phyloP scores from a whole-genome alignment of 2,113 vertebrate species.

The Sus scrofa region DNA sequence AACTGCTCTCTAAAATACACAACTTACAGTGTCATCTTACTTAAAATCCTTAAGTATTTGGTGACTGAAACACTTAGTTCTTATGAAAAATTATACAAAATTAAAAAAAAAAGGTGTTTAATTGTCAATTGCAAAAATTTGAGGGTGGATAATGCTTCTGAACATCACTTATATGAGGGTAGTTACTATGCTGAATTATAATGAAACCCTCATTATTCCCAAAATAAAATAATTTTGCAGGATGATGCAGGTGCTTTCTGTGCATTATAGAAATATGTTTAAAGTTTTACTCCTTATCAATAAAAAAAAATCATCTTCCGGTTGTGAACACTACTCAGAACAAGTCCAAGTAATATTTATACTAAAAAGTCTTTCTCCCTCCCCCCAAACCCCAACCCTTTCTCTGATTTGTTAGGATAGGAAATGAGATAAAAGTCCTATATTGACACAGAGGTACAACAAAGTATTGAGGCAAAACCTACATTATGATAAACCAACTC shows the following conservation, averaged over 20 bases:
- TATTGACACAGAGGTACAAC: neutral
- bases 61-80: neutral
- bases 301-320: slow-evolving; percentile 7
- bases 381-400: neutral
- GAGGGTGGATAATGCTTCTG: neutral
- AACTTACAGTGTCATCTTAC: neutral
- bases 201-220: slow-evolving; percentile 48
- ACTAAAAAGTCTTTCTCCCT: neutral
- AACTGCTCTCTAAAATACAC: slow-evolving; percentile 8
- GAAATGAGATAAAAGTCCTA: neutral
- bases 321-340: neutral
- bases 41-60: slow-evolving; percentile 26
- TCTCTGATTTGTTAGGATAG: neutral
- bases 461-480: neutral
- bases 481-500: neutral
- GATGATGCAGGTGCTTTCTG: slow-evolving; percentile 51
- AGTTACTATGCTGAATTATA: slow-evolving; percentile 59
- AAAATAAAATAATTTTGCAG: slow-evolving; percentile 58
- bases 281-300: slow-evolving; percentile 35
- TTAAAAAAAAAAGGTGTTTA: neutral
- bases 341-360: neutral
- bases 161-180: neutral
- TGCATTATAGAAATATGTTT: slow-evolving; percentile 18
- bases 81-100: neutral
- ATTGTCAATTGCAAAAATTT: slow-evolving; percentile 41